Base-by-base conservation (phyloP, 2,888 invertebrate species). In the Beris chalybata region DNA sequence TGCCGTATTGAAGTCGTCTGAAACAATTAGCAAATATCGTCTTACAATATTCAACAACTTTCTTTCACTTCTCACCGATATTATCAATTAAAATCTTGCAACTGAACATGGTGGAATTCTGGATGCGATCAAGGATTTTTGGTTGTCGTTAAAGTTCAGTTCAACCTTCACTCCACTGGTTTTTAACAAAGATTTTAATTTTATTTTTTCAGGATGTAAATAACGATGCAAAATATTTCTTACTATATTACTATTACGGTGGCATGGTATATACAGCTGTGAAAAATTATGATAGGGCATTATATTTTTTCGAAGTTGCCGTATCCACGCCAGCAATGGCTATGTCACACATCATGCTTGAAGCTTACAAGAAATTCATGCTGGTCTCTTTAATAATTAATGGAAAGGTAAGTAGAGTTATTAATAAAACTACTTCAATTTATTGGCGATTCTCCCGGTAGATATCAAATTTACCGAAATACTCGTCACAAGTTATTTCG, bases 191-290 rank as follows among this genome's bases (percentile, higher is more conserved):
- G n/a, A 12, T 47, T 47, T 57, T 57, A 63, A 61, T 66, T 52
- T 65, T 55, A 30, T 52, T 50, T 31, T 64, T 69, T 78, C 86
- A 83, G 91, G 91, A 75, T 88, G 89, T 71, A 86, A 89, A 76
- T 91, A 76, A 78, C 67, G 81, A 81, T 74, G 76, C 81, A 59
- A 81, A 81, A 75, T 91, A 94, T 79, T 96, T 96, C 78, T 85
- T 98, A 61, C 85, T 95, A 0, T 97, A 95, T 79, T 97, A 94
- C 78, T 97, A 97, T 80, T 98, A 98, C 78, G 97, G 97, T 67
- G 97, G 97, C 61, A 95, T 97, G 94, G 94, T 97, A 72, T 97
- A 96, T 80, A 89, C 95, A 65, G 93, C 94, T 11, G 82, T 97
- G 74, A 95, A 97, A 79, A 93, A 95, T 76, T 94, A 92, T 77